Evolutionary conservation across 2,797 vertebrate species (phyloP).

Genomic region (Coendou prehensilis): DNA sequence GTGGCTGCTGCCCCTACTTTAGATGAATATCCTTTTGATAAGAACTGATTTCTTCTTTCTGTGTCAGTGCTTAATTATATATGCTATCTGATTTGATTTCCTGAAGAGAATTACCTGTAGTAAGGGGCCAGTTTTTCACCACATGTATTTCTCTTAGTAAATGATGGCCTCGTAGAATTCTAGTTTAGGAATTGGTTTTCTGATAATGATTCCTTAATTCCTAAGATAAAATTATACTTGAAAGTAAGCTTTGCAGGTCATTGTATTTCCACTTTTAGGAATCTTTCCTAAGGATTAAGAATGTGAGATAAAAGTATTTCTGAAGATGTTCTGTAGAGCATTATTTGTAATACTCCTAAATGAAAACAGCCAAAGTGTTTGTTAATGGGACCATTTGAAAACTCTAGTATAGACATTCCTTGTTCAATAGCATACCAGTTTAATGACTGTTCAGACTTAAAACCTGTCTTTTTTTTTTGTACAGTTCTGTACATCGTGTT

Average conservation of each 20-base stretch:
- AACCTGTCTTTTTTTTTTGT: not conserved
- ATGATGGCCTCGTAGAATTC: conserved; percentile 8
- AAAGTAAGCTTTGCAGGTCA: not conserved
- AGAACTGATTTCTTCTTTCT: not conserved
- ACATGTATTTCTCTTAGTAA: not conserved
- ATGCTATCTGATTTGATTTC: conserved; percentile 23
- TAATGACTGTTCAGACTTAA: not conserved
- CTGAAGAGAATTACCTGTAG: not conserved
- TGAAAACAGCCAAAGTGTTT: conserved; percentile 35
- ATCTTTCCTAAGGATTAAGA: not conserved
- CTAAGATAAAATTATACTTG: conserved; percentile 15
- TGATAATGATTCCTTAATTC: conserved; percentile 49
- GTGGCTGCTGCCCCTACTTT: not conserved
- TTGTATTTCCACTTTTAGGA: not conserved
- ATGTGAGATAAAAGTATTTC: conserved; percentile 4
- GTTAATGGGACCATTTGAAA: conserved; percentile 23
- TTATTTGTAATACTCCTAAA: not conserved
- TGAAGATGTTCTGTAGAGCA: conserved; percentile 10
- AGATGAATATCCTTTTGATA: conserved; percentile 5
- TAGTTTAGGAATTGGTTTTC: conserved; percentile 51
- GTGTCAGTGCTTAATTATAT: not conserved
- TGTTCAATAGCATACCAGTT: not conserved
- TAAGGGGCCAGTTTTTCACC: not conserved
- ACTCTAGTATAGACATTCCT: not conserved
- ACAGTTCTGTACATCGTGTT: not conserved